Evolutionary conservation across 53 echinoderm and acorn worm genomes (phyloP).

Genomic region (Patiria pectinifera): DNA sequence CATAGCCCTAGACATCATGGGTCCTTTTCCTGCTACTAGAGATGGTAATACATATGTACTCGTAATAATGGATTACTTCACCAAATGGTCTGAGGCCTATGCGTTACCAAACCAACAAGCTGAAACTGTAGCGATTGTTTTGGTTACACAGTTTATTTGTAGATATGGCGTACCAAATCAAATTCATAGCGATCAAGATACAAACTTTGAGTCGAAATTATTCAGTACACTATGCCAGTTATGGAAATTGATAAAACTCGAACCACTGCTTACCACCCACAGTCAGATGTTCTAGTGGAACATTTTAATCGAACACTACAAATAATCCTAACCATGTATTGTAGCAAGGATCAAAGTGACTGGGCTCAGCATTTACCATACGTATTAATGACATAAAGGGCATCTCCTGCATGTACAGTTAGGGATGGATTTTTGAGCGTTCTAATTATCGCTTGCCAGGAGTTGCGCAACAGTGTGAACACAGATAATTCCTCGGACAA

Average conservation of each 20-base stretch:
- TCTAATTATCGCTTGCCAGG: too few relatives aligned
- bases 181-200: conserved; percentile 61
- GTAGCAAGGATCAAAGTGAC: too few relatives aligned
- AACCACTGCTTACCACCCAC: conserved; percentile 51
- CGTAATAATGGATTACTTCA: conserved; percentile 49
- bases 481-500: too few relatives aligned
- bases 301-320: conserved; percentile 48
- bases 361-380: conserved; percentile 38
- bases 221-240: conserved; percentile 20
- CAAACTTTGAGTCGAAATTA: conserved; percentile 52
- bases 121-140: conserved; percentile 34
- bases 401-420: neutral
- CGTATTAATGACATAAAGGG: conserved; percentile 25
- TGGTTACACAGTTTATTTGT: conserved; percentile 36
- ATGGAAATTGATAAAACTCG: conserved; percentile 47
- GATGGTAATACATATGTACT: conserved; percentile 58
- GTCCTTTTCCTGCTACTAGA: conserved; percentile 63
- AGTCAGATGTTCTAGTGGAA: conserved; percentile 29
- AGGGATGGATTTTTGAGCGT: too few relatives aligned
- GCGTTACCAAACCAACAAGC: conserved; percentile 38
- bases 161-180: conserved; percentile 56
- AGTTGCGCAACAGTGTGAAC: too few relatives aligned
- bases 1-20: conserved; percentile 39
- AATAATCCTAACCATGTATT: conserved; percentile 38
- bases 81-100: conserved; percentile 56